phyloP scores from a whole-genome alignment of 2,888 invertebrate genomes.

The Pyrrhia umbra region DNA sequence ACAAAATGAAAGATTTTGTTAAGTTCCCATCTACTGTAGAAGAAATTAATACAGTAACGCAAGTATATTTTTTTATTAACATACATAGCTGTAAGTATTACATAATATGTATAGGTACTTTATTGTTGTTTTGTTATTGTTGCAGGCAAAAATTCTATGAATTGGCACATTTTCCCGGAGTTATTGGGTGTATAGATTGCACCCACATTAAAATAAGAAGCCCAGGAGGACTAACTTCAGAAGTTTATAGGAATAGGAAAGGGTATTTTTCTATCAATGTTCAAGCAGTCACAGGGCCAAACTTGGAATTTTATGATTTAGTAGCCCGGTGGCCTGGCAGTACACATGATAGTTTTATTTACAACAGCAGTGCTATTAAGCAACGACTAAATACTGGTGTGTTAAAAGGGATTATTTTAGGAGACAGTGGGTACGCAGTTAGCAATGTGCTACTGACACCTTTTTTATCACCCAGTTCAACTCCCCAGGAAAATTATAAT shows the following conservation, averaged over 20 bases:
- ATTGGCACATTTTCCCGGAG: slow-evolving; percentile 45
- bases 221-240: slow-evolving; percentile 52
- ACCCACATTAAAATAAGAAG: slow-evolving; percentile 60
- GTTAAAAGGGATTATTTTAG: slow-evolving; percentile 15
- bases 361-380: slow-evolving; percentile 27
- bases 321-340: slow-evolving; percentile 59
- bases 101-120: neutral
- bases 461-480: slow-evolving; percentile 19
- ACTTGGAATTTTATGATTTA: slow-evolving; percentile 57
- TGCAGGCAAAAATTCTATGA: slow-evolving; percentile 42
- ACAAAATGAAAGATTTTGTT: slow-evolving; percentile 30
- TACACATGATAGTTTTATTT: slow-evolving; percentile 51
- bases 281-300: slow-evolving; percentile 58
- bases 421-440: slow-evolving; percentile 49
- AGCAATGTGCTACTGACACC: slow-evolving; percentile 40
- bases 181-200: slow-evolving; percentile 55
- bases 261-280: slow-evolving; percentile 60
- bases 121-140: neutral
- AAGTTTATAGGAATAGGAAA: slow-evolving; percentile 55
- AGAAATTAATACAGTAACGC: slow-evolving; percentile 24
- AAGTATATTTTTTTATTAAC: slow-evolving; percentile 2
- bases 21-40: slow-evolving; percentile 38
- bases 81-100: neutral
- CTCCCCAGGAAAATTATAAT: slow-evolving; percentile 39
- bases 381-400: slow-evolving; percentile 24